Percentiles rank a stretch among this genome's conserved stretches.
These are phyloP conservation scores for Pleuronectes platessa DNA, from an alignment of 2,113 vertebrate genomes.

Conservation along the genomic window DNA sequence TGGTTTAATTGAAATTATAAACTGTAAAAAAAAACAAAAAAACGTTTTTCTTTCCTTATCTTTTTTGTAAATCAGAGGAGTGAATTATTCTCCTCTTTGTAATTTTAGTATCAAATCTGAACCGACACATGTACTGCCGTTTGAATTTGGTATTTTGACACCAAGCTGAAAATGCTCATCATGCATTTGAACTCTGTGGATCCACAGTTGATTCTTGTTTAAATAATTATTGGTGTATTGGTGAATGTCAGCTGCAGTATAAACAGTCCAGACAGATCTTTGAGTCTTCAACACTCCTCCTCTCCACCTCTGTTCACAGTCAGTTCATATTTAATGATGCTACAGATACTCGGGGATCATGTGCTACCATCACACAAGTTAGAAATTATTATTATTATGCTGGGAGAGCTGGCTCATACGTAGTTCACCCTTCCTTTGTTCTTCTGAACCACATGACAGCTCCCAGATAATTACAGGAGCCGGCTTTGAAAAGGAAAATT, in stretches of 20 bases:
- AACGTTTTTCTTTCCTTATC: slow-evolving; percentile 18
- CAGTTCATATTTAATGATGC: too few species aligned
- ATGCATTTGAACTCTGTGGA: slow-evolving; percentile 26
- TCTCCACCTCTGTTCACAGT: slow-evolving; percentile 65
- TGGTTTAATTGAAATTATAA: slow-evolving; percentile 71
- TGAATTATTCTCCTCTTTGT: slow-evolving; percentile 13
- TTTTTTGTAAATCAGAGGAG: slow-evolving; percentile 45
- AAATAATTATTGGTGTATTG: neutral
- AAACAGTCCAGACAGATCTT: slow-evolving; percentile 17
- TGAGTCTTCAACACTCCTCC: slow-evolving; percentile 26
- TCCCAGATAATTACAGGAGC: too few species aligned
- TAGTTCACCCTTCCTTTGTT: too few species aligned
- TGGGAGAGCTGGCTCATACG: too few species aligned
- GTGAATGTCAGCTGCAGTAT: slow-evolving; percentile 55
- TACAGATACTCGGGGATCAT: neutral
- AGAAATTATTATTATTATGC: too few species aligned
- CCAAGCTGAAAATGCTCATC: slow-evolving; percentile 10
- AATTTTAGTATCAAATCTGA: slow-evolving; percentile 17
- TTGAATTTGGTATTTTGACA: slow-evolving; percentile 29
- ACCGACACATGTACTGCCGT: slow-evolving; percentile 54
- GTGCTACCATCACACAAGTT: neutral
- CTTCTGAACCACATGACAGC: too few species aligned
- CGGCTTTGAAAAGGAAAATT: too few species aligned
- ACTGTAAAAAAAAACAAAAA: slow-evolving; percentile 30
- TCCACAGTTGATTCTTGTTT: slow-evolving; percentile 18